phyloP scores from a whole-genome alignment of 2,113 vertebrate genomes.

The Notiomystis cincta region DNA sequence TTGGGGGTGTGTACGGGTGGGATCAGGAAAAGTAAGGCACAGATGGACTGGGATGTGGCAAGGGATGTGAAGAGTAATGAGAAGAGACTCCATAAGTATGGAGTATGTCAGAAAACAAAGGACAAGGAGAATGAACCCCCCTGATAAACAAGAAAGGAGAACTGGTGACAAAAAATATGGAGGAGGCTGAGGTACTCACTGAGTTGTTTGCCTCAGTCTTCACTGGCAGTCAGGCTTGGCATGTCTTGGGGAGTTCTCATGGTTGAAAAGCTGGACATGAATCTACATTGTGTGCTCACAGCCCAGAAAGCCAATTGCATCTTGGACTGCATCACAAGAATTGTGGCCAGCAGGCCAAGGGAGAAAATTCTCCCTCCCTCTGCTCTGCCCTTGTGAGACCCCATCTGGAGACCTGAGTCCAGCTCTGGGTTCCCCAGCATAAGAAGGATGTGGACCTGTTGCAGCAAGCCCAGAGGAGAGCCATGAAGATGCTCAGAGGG shows the following conservation, averaged over 20 bases:
- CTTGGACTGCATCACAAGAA: neutral
- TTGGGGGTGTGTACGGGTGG: neutral
- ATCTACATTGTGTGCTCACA: neutral
- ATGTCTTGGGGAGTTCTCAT: neutral
- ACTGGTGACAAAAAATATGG: neutral
- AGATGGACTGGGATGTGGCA: neutral
- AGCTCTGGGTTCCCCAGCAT: neutral
- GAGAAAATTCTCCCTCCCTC: neutral
- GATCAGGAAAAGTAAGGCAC: neutral
- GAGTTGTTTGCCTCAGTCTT: neutral
- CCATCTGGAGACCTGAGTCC: neutral
- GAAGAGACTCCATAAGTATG: rapidly evolving
- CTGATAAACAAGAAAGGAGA: neutral
- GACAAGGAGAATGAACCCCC: neutral
- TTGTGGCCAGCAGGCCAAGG: neutral
- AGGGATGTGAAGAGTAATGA: neutral
- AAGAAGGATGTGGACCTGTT: neutral
- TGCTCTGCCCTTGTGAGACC: neutral
- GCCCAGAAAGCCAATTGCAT: neutral
- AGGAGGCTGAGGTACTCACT: neutral
- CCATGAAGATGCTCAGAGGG: neutral
- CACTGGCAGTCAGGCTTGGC: neutral
- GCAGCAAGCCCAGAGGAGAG: neutral
- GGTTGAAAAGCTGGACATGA: neutral
- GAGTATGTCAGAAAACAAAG: neutral